Evolutionary conservation across 1,140 invertebrate genomes (phyloP).

Genomic region (Cyrtorhinus lividipennis): DNA sequence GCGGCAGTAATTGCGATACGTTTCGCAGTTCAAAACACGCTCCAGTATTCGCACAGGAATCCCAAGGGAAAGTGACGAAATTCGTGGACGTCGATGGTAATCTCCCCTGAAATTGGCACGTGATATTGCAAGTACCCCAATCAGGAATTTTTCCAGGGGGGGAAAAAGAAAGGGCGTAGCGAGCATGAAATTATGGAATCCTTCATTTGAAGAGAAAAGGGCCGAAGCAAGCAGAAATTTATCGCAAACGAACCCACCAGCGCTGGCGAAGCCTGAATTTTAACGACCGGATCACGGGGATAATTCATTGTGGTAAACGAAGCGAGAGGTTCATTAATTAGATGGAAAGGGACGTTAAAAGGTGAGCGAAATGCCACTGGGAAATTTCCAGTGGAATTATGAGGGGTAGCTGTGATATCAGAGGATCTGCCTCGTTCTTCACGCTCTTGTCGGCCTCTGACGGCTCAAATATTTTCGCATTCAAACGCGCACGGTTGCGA

Average conservation of each 20-base stretch:
- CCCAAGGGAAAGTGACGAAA: no score
- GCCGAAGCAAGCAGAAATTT: background rate
- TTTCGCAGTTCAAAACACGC: no score
- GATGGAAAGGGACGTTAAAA: background rate
- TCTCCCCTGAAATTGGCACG: no score
- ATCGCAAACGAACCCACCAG: background rate
- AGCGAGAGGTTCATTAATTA: background rate
- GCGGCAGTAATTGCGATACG: no score
- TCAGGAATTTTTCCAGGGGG: background rate
- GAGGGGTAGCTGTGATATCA: background rate
- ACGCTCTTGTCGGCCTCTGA: background rate
- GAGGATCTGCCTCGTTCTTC: background rate
- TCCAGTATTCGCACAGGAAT: no score
- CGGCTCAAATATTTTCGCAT: background rate
- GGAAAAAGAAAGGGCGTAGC: background rate
- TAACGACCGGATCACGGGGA: background rate
- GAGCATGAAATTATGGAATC: background rate
- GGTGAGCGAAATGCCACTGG: background rate
- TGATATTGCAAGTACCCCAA: no score
- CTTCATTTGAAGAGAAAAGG: background rate
- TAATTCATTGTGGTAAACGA: background rate
- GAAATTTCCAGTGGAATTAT: background rate
- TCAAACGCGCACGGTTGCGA: no score
- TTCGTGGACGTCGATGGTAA: no score
- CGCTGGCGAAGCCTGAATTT: background rate